Base-by-base conservation (phyloP, 1,140 invertebrate species). In the Mamestra configurata region DNA sequence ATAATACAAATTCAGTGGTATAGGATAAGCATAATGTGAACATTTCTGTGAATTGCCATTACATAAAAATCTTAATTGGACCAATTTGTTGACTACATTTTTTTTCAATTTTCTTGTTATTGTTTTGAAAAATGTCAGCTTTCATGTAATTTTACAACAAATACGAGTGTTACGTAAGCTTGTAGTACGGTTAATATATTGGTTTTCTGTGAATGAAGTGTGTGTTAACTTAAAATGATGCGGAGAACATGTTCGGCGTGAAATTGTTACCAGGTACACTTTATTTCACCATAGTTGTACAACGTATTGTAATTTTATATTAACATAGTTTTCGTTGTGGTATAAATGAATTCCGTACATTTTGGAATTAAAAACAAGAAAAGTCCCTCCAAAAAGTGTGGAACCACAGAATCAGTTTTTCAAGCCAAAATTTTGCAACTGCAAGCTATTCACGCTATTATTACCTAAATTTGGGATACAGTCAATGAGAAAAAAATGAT, bases 41-140 rank as follows among this genome's bases (percentile, higher is more conserved):
- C 4, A 31, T 61, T 22, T 55, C 27, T 57, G 59, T 73, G n/a
- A 55, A 64, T 20, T 49, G 24, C 57, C 22, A 15, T 76, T 73
- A 27, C 40, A 61, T 61, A 49, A 76, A 61, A 55, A 49, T 46
- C 55, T 13, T 49, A 46, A 22, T 59, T 40, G 46, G 5, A 71
- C n/a, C 15, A 27, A 35, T 43, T 13, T 18, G n/a, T 31, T 20
- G 11, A n/a, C 31, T 51, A 20, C 6, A 7, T 20, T 53, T 53
- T n/a, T n/a, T 53, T 53, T 35, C 15, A 18, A n/a, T 31, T 71
- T 71, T 71, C 46, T 71, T 53, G n/a, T 53, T 71, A 35, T 53
- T 51, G n/a, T 71, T 31, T 51, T 68, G 4, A 6, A 0, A n/a
- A 24, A 70, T n/a, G 0, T 27, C 4, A 27, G 5, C 7, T 70